phyloP scores from a whole-genome alignment of 1,140 invertebrate genomes.

The Chironomus tepperi region DNA sequence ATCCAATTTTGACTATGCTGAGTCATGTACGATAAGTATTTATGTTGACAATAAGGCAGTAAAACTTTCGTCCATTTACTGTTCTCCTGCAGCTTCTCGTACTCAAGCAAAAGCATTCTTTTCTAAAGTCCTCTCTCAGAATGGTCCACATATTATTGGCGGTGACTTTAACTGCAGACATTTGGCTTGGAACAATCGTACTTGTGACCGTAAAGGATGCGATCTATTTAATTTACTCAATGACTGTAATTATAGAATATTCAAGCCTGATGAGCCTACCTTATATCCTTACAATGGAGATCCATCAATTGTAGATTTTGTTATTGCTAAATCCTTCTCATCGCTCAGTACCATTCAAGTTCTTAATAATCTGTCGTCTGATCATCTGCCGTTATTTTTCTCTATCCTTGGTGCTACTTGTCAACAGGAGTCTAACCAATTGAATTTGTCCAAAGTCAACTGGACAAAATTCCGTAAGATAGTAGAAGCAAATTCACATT shows the following conservation, averaged over 20 bases:
- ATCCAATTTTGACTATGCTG: not conserved
- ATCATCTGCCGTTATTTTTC: not conserved
- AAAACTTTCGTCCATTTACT: not conserved
- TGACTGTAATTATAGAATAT: not conserved
- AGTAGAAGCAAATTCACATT: not conserved
- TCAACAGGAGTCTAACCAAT: not conserved
- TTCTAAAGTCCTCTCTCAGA: not conserved
- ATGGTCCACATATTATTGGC: not conserved
- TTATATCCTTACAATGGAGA: not conserved
- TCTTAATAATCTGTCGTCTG: not conserved
- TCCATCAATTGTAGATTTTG: not conserved
- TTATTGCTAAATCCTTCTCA: not conserved
- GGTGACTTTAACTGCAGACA: conserved; percentile 1
- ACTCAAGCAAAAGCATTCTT: not conserved
- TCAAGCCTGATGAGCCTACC: not conserved
- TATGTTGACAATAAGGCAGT: not conserved
- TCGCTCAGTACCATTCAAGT: not conserved
- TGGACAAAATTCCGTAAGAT: not conserved
- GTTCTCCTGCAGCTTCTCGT: not conserved
- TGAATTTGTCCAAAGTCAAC: not conserved
- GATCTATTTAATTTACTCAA: not conserved
- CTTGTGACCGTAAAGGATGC: not conserved
- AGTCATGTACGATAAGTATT: not conserved
- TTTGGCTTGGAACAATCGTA: not conserved
- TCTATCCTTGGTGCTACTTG: not conserved